Conservation (phyloP, 2,113 vertebrate genomes). For the Tapirus terrestris region DNA sequence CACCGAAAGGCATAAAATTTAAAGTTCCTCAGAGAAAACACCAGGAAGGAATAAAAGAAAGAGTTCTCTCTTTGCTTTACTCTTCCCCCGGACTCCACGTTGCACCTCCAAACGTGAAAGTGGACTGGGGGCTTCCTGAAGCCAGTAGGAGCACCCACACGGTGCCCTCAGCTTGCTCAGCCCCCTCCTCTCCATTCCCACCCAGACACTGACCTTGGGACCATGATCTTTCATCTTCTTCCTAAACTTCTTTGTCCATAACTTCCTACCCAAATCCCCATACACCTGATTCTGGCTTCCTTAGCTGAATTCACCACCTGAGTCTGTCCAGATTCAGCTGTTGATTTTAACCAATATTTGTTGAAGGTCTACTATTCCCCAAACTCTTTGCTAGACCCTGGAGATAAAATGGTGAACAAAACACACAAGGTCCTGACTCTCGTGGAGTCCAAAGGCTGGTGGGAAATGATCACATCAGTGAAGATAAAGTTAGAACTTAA, state of each 20-base stretch:
- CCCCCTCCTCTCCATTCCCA: background rate
- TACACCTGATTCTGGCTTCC: background rate
- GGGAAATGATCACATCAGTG: background rate
- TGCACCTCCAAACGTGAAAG: background rate
- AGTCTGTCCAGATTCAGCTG: background rate
- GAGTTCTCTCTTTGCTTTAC: background rate
- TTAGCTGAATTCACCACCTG: background rate
- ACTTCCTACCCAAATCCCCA: background rate
- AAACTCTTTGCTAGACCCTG: background rate
- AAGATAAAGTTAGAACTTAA: background rate
- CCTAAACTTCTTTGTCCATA: background rate
- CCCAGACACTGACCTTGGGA: background rate
- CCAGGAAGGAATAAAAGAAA: background rate
- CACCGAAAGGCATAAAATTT: background rate
- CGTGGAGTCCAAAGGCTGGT: background rate
- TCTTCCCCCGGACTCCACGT: background rate
- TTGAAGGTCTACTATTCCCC: background rate
- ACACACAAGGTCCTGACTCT: background rate
- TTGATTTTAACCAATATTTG: background rate
- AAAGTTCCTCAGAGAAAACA: background rate
- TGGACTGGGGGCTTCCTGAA: background rate
- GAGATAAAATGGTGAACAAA: background rate
- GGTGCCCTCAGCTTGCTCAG: no score
- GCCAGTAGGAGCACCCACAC: rapidly evolving
- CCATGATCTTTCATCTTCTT: background rate